A percentile compares a stretch with the other conserved stretches of the same genome.
Conservation (phyloP, 2,888 invertebrate species). For the Panzeria rudis region DNA sequence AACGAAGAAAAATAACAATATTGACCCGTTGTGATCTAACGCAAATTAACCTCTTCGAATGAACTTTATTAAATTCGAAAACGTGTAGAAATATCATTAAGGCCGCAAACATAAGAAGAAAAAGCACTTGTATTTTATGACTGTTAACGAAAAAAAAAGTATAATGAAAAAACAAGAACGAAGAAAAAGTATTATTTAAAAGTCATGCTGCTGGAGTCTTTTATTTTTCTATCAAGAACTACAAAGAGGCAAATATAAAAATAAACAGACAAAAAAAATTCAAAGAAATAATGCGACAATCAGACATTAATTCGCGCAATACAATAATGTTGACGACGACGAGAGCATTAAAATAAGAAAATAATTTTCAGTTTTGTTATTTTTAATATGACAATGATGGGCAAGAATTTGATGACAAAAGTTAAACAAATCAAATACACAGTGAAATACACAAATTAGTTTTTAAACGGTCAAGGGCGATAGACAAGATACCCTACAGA, state of each 20-base stretch:
- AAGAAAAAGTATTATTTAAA: slow-evolving; percentile 29
- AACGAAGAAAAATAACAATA: slow-evolving; percentile 23
- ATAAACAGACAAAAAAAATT: slow-evolving; percentile 1
- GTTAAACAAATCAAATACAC: background rate
- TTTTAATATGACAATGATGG: slow-evolving; percentile 52
- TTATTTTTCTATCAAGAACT: slow-evolving; percentile 22
- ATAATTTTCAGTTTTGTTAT: background rate
- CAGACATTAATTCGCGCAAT: slow-evolving; percentile 32
- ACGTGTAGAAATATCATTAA: slow-evolving; percentile 54
- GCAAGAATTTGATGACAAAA: slow-evolving; percentile 54
- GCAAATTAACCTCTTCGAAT: slow-evolving; percentile 64
- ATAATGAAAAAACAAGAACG: background rate
- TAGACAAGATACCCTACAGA: background rate
- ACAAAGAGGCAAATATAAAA: background rate
- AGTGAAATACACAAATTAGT: background rate
- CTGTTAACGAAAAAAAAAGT: background rate
- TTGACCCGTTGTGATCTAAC: slow-evolving; percentile 49
- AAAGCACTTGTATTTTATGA: slow-evolving; percentile 15
- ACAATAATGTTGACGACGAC: slow-evolving; percentile 24
- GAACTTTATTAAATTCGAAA: slow-evolving; percentile 63
- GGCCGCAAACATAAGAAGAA: slow-evolving; percentile 10
- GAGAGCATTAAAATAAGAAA: slow-evolving; percentile 29
- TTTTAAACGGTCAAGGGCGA: slow-evolving; percentile 29
- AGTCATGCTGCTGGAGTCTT: slow-evolving; percentile 33
- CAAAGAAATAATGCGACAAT: slow-evolving; percentile 29